phyloP scores from a whole-genome alignment of 2,888 invertebrate species.

The Rhodophaea formosa region DNA sequence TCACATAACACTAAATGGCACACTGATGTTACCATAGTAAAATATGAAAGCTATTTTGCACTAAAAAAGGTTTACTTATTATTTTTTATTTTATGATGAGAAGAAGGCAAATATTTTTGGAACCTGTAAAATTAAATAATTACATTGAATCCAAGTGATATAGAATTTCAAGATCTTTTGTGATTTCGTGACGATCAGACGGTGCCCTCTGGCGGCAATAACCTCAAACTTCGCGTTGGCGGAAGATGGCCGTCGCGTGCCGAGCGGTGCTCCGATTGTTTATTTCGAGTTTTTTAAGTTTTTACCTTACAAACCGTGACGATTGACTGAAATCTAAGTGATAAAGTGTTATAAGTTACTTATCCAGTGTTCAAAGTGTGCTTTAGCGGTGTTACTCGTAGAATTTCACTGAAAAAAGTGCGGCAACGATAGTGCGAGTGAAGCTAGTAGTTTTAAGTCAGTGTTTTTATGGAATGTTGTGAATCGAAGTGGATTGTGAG shows the following conservation, averaged over 20 bases:
- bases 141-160: too few relatives aligned
- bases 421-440: slow-evolving; percentile 57
- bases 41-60: too few relatives aligned
- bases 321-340: slow-evolving; percentile 46
- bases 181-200: not conserved
- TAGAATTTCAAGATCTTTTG: too few relatives aligned
- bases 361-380: slow-evolving; percentile 38
- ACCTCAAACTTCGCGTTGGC: slow-evolving; percentile 66
- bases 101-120: too few relatives aligned
- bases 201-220: slow-evolving; percentile 61
- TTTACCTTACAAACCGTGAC: slow-evolving; percentile 51
- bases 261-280: slow-evolving; percentile 73
- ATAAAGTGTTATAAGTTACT: slow-evolving; percentile 44
- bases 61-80: too few relatives aligned
- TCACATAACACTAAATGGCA: too few relatives aligned
- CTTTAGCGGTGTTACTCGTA: slow-evolving; percentile 45
- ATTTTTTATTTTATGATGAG: too few relatives aligned
- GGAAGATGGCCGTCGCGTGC: slow-evolving; percentile 79
- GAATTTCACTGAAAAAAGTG: slow-evolving; percentile 70
- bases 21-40: too few relatives aligned
- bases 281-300: slow-evolving; percentile 67
- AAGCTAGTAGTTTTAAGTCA: slow-evolving; percentile 70
- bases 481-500: slow-evolving; percentile 71
- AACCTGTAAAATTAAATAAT: too few relatives aligned
- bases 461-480: slow-evolving; percentile 76